Evolutionary conservation across 2,888 invertebrate species (phyloP), one percentile per base, ranked within the genome.

Genomic region (Leucophenga montana): DNA sequence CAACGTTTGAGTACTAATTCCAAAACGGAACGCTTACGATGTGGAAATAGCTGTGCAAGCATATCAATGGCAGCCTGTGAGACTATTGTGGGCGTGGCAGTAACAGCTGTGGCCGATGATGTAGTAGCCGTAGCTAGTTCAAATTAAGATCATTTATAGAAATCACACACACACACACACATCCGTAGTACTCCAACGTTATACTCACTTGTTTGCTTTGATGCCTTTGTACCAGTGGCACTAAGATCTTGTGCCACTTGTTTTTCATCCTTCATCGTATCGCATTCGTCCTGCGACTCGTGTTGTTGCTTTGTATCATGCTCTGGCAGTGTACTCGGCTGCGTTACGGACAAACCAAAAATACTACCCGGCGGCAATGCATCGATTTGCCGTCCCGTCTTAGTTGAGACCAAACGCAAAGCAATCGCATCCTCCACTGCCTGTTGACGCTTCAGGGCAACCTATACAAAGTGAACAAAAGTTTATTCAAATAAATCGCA

Each of bases 401-500:
- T 94, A 44, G 93, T 93, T n/a, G 96, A 94, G 18, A 97, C 94
- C 82, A 98, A 90, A 67, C 97, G 96, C 70, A 98, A 90, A 0
- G 98, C 98, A 77, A 98, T 97, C 68, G 97, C 97, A 87, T 98
- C 98, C 90, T 98, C 98, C 0, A 97, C 97, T 0, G 98, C 98
- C 90, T 98, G 98, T 87, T 98, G 97, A 14, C 98, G 91, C 89
- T 98, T 98, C 69, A 98, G 88, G 3, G 98, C 98, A 27, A 98
- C 97, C 96, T 97, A 66, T 18, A 6, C 61, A 27, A 39, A 50
- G 27, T 39, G 5, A 44, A 39, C 8, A 9, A 44, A 44, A 61
- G 39, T 39, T 61, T 61, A 44, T 61, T n/a, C 61, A 64, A 46
- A 64, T 46, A 48, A 64, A 48, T 48, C 62, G 50, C 16, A n/a